These are phyloP conservation scores for Leptothorax acervorum DNA, from an alignment of 2,888 invertebrate species.

Conservation along the genomic window DNA sequence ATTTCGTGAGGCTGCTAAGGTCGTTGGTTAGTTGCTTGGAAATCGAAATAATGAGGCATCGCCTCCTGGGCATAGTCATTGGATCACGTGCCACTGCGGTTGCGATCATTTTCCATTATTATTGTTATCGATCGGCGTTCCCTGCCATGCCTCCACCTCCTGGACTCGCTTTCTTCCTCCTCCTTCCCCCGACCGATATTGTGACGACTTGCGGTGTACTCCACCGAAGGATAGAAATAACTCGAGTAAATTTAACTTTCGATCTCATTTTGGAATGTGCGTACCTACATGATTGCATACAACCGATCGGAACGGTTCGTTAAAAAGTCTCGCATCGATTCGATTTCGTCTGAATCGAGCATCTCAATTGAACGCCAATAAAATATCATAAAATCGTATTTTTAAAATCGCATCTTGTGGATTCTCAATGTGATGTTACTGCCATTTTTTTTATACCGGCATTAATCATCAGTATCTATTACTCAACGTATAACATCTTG, in stretches of 20 bases:
- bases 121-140: slow-evolving; percentile 81
- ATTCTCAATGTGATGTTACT: not conserved
- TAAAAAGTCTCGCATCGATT: slow-evolving; percentile 63
- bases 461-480: not conserved
- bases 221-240: slow-evolving; percentile 70
- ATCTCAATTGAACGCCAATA: slow-evolving; percentile 10
- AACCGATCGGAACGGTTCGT: slow-evolving; percentile 57
- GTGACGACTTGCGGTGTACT: slow-evolving; percentile 74
- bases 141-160: slow-evolving; percentile 59
- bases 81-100: slow-evolving; percentile 84
- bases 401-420: not conserved
- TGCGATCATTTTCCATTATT: slow-evolving; percentile 84
- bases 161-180: slow-evolving; percentile 44
- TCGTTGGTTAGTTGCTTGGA: slow-evolving; percentile 81
- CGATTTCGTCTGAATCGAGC: slow-evolving; percentile 54
- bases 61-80: slow-evolving; percentile 83
- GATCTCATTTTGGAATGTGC: slow-evolving; percentile 73
- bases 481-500: not conserved
- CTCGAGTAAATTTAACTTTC: slow-evolving; percentile 74
- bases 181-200: slow-evolving; percentile 67
- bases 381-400: not conserved
- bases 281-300: slow-evolving; percentile 58
- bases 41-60: slow-evolving; percentile 83
- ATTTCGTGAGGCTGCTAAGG: slow-evolving; percentile 79
- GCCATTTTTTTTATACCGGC: not conserved